Conservation (phyloP, 2,113 vertebrate genomes). For the Octodon degus region DNA sequence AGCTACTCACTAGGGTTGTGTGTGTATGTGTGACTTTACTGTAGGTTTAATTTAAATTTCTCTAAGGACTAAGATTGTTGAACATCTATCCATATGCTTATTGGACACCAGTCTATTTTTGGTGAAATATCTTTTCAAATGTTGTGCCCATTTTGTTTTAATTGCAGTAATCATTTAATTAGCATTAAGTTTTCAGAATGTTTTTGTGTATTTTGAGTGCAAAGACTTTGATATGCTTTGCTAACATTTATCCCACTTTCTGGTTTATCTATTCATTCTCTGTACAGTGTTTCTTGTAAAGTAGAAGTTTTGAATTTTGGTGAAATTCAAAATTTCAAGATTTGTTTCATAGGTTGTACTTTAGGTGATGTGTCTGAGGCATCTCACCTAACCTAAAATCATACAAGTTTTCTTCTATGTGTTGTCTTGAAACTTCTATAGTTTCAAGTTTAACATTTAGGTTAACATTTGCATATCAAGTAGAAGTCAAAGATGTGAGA, state of each 20-base stretch:
- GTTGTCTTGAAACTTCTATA: background rate
- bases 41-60: background rate
- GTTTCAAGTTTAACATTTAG: background rate
- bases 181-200: background rate
- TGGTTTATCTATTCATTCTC: slow-evolving; percentile 6
- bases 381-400: background rate
- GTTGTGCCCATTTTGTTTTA: background rate
- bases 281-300: background rate
- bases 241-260: background rate
- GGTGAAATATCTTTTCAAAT: background rate
- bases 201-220: background rate
- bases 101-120: background rate
- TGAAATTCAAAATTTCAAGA: background rate
- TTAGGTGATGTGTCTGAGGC: background rate
- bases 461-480: background rate
- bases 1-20: background rate
- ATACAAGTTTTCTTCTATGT: background rate
- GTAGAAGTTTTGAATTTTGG: background rate
- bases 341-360: background rate
- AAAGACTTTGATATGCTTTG: background rate
- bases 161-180: background rate
- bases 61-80: background rate
- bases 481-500: background rate
- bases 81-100: background rate
- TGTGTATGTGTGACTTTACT: no score